phyloP scores from a whole-genome alignment of 2,797 vertebrate genomes.

The Ctenosaura bakeri region DNA sequence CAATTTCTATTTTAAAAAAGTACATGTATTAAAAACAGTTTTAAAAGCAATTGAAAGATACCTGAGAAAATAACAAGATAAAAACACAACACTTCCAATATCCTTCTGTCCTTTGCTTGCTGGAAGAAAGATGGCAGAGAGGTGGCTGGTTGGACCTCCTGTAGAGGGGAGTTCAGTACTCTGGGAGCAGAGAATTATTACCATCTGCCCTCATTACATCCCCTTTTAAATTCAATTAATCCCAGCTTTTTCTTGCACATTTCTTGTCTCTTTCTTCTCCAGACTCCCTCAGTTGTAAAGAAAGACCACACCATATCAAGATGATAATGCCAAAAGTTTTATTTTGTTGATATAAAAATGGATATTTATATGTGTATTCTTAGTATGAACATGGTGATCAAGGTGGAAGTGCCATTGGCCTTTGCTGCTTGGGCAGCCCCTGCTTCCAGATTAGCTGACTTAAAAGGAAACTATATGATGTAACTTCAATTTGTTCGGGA shows the following conservation, averaged over 20 bases:
- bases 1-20: too few species aligned
- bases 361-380: background rate
- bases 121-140: too few species aligned
- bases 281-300: background rate
- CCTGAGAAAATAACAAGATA: too few species aligned
- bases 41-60: too few species aligned
- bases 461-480: constrained; percentile 10
- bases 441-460: constrained; percentile 6
- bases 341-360: background rate
- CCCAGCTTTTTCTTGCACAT: background rate
- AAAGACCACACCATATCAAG: background rate
- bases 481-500: constrained; percentile 9
- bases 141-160: too few species aligned
- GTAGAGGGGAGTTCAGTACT: too few species aligned
- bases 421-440: background rate
- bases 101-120: too few species aligned
- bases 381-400: background rate
- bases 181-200: too few species aligned
- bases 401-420: background rate
- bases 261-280: background rate
- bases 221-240: background rate
- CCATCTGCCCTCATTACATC: background rate
- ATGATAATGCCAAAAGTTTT: background rate
- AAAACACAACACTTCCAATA: too few species aligned
- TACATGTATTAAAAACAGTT: too few species aligned